These are phyloP conservation scores for Diadumene lineata DNA, from an alignment of 92 coral and sea anemone genomes.

Conservation along the genomic window DNA sequence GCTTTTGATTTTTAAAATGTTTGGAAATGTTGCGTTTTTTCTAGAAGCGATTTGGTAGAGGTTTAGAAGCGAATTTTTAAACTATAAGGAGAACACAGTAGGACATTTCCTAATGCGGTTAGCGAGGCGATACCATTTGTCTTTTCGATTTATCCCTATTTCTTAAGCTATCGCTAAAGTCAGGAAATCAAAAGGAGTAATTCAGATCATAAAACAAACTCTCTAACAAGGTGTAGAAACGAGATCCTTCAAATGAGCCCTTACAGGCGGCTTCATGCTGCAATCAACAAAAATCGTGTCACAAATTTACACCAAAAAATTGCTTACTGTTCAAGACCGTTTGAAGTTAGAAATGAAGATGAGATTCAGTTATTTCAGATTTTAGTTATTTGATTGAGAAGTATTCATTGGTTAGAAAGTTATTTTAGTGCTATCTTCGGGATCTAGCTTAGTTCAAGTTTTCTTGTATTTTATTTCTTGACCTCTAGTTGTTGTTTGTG, in stretches of 20 bases:
- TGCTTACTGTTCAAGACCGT: neutral
- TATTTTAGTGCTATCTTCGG: neutral
- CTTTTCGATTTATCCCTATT: neutral
- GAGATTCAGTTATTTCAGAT: too few relatives aligned
- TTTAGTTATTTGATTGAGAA: too few relatives aligned
- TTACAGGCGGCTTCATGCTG: neutral
- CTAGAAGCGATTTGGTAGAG: too few relatives aligned
- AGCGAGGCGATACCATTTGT: neutral
- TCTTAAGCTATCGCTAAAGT: neutral
- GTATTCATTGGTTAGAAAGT: too few relatives aligned
- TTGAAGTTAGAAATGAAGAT: too few relatives aligned
- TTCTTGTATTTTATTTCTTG: neutral
- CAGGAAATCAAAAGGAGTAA: neutral
- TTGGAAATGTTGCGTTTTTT: too few relatives aligned
- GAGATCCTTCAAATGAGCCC: neutral
- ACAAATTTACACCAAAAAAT: neutral
- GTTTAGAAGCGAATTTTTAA: constrained; percentile 27
- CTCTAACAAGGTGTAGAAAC: constrained; percentile 3
- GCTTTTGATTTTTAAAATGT: neutral
- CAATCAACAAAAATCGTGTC: neutral
- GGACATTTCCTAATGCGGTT: constrained; percentile 13
- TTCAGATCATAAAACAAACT: neutral
- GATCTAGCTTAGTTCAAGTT: neutral
- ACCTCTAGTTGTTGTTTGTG: neutral
- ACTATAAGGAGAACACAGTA: constrained; percentile 13